Evolutionary conservation across 2,888 invertebrate genomes (phyloP), one percentile per base, ranked within the genome.

Genomic region (Parnassius mnemosyne): DNA sequence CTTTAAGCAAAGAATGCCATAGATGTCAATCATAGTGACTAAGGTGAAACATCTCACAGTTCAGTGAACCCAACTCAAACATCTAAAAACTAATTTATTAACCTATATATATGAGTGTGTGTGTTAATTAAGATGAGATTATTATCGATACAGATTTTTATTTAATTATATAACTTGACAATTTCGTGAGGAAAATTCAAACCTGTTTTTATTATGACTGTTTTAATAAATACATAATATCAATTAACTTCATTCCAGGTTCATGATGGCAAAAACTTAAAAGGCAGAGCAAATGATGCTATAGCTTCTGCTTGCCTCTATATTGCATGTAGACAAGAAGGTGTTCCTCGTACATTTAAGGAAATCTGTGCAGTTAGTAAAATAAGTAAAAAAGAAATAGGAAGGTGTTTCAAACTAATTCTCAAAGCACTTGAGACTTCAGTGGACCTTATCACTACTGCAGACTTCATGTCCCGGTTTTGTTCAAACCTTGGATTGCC

Each of bases 311-410:
- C 99, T 0, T 99, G 99, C 84, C 93, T 99, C 42, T 99, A 99
- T 84, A 99, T 99, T 68, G 99, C 99, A 0, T 99, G 99, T 78
- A 93, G 99, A 2, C 99, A 99, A 78, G 99, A 99, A 85, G 98
- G 98, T 7, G 99, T 99, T 0, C 99, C 99, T 0, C 94, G 99
- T 70, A 99, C 99, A 11, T 99, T 99, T 84, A 99, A 98, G 89
- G 99, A 99, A 93, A 99, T 99, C 66, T 99, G 99, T 85, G 99
- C 99, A 0, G 98, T 99, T 57, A 99, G 99, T 79, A 98, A 98
- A 92, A 98, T 99, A 63, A 98, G 99, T 77, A 99, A 99, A 90
- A 98, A 99, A 77, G 99, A 99, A 92, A 99, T 99, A 65, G 99
- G 99, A 0, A 92, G 99, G 69, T 99, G 99, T 82, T 99, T 99